Evolutionary conservation across 23 tunicate species (phyloP), one percentile per base, ranked within the genome.

Genomic region (Halocynthia roretzi): DNA sequence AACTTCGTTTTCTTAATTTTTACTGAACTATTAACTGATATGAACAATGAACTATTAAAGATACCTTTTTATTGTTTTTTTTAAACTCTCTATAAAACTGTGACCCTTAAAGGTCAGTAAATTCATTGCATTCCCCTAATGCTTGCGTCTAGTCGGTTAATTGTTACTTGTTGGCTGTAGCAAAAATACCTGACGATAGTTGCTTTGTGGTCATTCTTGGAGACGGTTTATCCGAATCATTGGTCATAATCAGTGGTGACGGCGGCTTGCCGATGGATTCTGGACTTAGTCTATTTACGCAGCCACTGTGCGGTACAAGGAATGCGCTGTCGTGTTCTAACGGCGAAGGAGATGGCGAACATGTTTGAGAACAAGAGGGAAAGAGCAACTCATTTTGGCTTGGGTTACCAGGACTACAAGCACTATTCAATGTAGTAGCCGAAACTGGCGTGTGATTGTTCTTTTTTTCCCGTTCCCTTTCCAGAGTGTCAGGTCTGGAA

Each of bases 251-350:
- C 22, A 65, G 70, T 15, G 70, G 70, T 20, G 70, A 65, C 10
- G 22, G 70, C 10, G 70, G 70, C 31, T 48, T 40, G 44, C 2
- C 44, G 44, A 31, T 31, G 44, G 4, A 0, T 31, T 31, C 44
- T 31, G 44, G 44, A 31, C 44, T 31, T 31, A 31, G 44, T 31
- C 44, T 31, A 31, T 31, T 31, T 31, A 2, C 44, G 44, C 44
- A 31, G 31, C 48, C 6, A 65, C 70, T 65, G 70, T 40, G 70
- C 22, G 70, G 70, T 20, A 65, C 22, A 9, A 65, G 70, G 19
- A 65, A 48, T 65, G 70, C 70, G 19, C 6, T 65, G 70, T 65
- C 70, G 19, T 65, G 70, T 9, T 40, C 19, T 15, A 6, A 65
- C 22, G 70, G 70, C 10, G 70, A 65, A 15, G 70, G 70, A 11